Evolutionary conservation across 2,113 vertebrate species (phyloP).

Genomic region (Syngnathus floridae): DNA sequence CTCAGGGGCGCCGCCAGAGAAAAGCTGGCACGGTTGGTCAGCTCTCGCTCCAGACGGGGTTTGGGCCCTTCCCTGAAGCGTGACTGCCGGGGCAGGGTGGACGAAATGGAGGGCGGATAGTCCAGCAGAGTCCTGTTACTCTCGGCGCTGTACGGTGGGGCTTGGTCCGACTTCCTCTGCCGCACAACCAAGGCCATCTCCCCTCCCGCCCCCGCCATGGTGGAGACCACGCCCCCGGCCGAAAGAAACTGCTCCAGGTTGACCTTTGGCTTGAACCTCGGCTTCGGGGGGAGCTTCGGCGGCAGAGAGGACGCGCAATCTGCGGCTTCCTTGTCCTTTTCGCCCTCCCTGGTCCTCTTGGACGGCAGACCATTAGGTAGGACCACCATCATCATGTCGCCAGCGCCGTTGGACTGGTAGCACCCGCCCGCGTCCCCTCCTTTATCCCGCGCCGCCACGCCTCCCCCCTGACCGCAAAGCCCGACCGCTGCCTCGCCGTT

Average conservation of each 20-base stretch:
- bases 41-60: constrained; percentile 53
- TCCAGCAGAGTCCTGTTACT: constrained; percentile 62
- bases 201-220: constrained; percentile 33
- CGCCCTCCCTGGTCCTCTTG: constrained; percentile 45
- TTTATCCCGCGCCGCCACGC: constrained; percentile 50
- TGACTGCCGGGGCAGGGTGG: constrained; percentile 61
- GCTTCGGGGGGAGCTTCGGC: constrained; percentile 60
- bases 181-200: constrained; percentile 59
- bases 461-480: constrained; percentile 58
- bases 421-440: constrained; percentile 74
- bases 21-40: constrained; percentile 60
- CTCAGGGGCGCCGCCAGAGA: constrained; percentile 60
- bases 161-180: constrained; percentile 57
- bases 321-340: constrained; percentile 36
- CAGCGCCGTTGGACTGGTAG: constrained; percentile 81
- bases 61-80: constrained; percentile 49
- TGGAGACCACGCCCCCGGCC: constrained; percentile 57
- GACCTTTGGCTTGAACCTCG: constrained; percentile 63
- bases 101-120: constrained; percentile 62
- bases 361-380: constrained; percentile 71
- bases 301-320: constrained; percentile 44
- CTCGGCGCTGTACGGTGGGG: constrained; percentile 47
- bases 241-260: constrained; percentile 64
- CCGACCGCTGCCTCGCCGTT: constrained; percentile 51
- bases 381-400: constrained; percentile 75